phyloP scores from a whole-genome alignment of 2,888 invertebrate species.

The Volucella inanis region DNA sequence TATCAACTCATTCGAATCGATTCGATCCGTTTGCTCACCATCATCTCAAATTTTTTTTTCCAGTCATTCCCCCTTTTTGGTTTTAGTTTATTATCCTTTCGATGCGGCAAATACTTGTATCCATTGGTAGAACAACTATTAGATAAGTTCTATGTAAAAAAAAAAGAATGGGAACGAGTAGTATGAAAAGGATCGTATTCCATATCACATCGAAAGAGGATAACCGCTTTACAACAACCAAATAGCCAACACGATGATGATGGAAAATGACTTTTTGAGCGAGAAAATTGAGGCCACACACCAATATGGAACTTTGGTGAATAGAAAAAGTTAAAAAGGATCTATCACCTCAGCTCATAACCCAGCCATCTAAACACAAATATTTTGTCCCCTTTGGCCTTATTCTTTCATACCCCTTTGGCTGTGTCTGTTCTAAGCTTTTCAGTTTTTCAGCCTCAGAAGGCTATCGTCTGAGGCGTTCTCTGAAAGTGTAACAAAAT shows the following conservation, averaged over 20 bases:
- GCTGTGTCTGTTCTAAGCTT: background rate
- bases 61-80: background rate
- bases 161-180: slow-evolving; percentile 3
- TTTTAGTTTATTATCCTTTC: slow-evolving; percentile 58
- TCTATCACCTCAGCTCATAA: slow-evolving; percentile 59
- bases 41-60: background rate
- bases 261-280: slow-evolving; percentile 10
- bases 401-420: background rate
- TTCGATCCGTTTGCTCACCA: slow-evolving; percentile 4
- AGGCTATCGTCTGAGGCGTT: no score
- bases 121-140: slow-evolving; percentile 17
- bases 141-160: slow-evolving; percentile 19
- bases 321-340: slow-evolving; percentile 46
- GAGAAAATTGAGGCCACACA: slow-evolving; percentile 14
- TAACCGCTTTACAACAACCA: slow-evolving; percentile 3
- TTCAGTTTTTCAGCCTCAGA: background rate
- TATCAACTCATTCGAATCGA: slow-evolving; percentile 53
- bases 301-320: slow-evolving; percentile 4
- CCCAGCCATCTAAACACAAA: slow-evolving; percentile 62
- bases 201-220: background rate
- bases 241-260: slow-evolving; percentile 37
- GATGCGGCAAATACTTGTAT: slow-evolving; percentile 58
- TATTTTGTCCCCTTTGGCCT: slow-evolving; percentile 60
- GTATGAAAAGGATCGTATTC: slow-evolving; percentile 22
- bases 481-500: slow-evolving; percentile 38